Conservation (phyloP, 2,113 vertebrate species). For the Notothenia coriiceps region DNA sequence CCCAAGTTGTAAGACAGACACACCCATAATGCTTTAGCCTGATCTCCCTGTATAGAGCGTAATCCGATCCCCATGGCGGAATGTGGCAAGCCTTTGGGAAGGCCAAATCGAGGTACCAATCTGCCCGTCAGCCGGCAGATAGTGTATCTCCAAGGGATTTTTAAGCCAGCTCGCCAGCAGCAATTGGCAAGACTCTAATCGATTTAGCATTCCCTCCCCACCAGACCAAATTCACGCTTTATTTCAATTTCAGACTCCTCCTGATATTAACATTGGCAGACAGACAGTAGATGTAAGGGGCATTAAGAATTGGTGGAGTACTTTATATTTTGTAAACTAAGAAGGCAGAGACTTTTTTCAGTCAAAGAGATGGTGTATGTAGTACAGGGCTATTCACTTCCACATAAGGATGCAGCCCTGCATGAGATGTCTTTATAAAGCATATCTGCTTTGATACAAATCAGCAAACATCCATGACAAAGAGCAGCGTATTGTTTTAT, state of each 20-base stretch:
- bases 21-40: constrained; percentile 63
- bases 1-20: constrained; percentile 52
- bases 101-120: constrained; percentile 75
- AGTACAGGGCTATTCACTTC: constrained; percentile 38
- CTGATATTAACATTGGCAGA: constrained; percentile 21
- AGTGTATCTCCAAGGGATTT: constrained; percentile 64
- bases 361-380: constrained; percentile 66
- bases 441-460: constrained; percentile 42
- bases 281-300: constrained; percentile 35
- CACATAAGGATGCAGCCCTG: constrained; percentile 33
- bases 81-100: constrained; percentile 69
- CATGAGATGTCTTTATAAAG: constrained; percentile 39
- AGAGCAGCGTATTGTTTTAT: constrained; percentile 12
- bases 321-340: constrained; percentile 56
- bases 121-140: constrained; percentile 56
- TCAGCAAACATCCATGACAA: constrained; percentile 6
- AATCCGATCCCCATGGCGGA: constrained; percentile 73
- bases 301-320: constrained; percentile 40
- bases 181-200: constrained; percentile 48
- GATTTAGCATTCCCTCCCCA: constrained; percentile 28
- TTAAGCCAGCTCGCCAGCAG: constrained; percentile 41
- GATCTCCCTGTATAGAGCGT: constrained; percentile 75
- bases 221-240: constrained; percentile 10
- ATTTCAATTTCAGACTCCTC: constrained; percentile 36
- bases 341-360: constrained; percentile 52